These are phyloP conservation scores for Ciconia boyciana DNA, from an alignment of 2,113 vertebrate species.

Conservation along the genomic window DNA sequence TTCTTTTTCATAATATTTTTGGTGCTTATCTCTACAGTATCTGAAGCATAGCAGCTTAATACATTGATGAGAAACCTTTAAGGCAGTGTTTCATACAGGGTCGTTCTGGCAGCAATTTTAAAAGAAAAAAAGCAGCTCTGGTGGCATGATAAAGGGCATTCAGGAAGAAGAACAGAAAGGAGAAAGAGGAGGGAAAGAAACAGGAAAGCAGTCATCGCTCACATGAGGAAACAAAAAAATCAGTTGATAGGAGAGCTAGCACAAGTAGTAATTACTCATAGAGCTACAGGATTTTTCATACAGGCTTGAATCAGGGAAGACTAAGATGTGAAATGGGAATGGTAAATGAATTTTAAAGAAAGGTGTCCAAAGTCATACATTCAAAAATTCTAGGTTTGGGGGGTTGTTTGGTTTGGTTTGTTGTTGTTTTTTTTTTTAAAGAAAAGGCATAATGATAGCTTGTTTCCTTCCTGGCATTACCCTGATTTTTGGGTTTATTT, in stretches of 20 bases:
- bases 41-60: background rate
- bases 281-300: background rate
- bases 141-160: background rate
- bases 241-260: background rate
- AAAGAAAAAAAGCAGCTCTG: background rate
- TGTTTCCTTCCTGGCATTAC: background rate
- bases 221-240: background rate
- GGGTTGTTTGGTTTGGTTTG: background rate
- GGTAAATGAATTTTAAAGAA: background rate
- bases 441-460: background rate
- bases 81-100: background rate
- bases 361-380: background rate
- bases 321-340: background rate
- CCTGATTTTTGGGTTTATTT: background rate
- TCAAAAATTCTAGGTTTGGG: background rate
- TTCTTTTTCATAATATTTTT: background rate
- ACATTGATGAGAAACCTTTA: background rate
- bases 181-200: background rate
- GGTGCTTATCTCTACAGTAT: background rate
- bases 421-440: background rate
- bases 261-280: background rate
- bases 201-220: background rate
- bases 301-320: background rate
- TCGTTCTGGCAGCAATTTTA: background rate
- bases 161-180: background rate